Evolutionary conservation across 2,888 invertebrate genomes (phyloP), one percentile per base, ranked within the genome.

Genomic region (Napeogenes sylphis): DNA sequence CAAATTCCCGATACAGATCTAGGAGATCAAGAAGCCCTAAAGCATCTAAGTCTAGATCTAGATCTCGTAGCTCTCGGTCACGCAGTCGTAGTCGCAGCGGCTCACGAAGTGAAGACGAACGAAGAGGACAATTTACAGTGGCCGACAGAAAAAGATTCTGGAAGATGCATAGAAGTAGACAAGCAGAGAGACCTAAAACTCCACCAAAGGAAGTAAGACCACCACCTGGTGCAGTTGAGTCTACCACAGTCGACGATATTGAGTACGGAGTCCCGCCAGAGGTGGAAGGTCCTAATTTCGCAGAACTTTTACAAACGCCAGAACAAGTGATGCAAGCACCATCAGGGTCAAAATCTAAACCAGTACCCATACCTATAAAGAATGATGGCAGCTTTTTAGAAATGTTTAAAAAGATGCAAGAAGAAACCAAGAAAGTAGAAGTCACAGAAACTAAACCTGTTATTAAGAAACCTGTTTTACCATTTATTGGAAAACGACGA

Each of bases 361-460:
- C 90, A 35, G 86, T 92, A 45, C 86, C 91, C 55, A 94, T 95
- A 75, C 93, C 93, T 0, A 96, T 96, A 75, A 96, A 95, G 78
- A 97, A 97, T 81, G 97, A 97, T 79, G 97, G 97, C 3, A 96
- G 96, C 68, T 97, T 97, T 78, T 90, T 97, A 76, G 97, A 97
- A 82, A 95, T 97, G 93, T 97, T 97, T 75, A 97, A 97, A 83
- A 96, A 95, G 81, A 94, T 97, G 95, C 95, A 96, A 75, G 94
- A 94, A 70, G 87, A 91, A 59, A 85, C 91, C 54, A 91, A 92
- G 69, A 90, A 91, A 71, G 79, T 79, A 45, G 90, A 90, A 74
- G 82, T 79, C 62, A 75, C 78, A 4, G 82, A 84, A 35, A 80
- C 82, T 61, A 85, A 85, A 66, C 81, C 84, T 1, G 81, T 81